Base-by-base conservation (phyloP, 1,140 invertebrate species). In the Neodiprion pinetum region DNA sequence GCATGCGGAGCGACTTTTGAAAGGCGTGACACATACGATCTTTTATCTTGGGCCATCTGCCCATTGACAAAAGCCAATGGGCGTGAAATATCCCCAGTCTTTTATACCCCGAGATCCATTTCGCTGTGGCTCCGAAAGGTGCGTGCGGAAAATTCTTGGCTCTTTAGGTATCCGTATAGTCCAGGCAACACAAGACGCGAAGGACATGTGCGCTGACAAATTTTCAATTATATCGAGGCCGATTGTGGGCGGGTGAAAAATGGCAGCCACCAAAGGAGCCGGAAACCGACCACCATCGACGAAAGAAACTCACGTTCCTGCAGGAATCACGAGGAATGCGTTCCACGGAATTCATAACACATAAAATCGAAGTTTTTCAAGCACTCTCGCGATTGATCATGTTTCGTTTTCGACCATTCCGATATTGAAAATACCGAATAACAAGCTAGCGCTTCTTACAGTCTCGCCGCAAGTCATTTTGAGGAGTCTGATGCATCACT, bases 201-300 rank as follows among this genome's bases (percentile, higher is more conserved):
- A 61, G 53, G 53, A 61, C 53, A 61, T 61, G 53, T 61, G 53
- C 53, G 53, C 53, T 61, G 53, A 61, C 53, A 61, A 61, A 61
- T 61, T 61, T 61, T 61, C 28, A 40, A 17, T 61, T 61, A 61
- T 61, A 61, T 61, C 28, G 5, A 40, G 2, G 28, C 28, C 28
- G 28, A 40, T 40, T 40, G 28, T 40, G 28, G 1, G 5, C 28
- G 2, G 28, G 5, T 40, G 28, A 40, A 40, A 40, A 40, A 40
- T 5, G 28, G 28, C 28, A 40, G 1, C 28, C 28, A 40, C 28
- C 28, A 5, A 40, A 40, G 28, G 5, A 5, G 28, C 2, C 28
- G 28, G 28, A 40, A 40, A 5, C 28, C 28, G 28, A 40, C 28
- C 28, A 40, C 28, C 28, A 40, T 40, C 2, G 28, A 40, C 28